Percentiles rank a stretch among this genome's conserved stretches.
Evolutionary conservation across 2,888 invertebrate species (phyloP).

Genomic region (Trissolcus japonicus): DNA sequence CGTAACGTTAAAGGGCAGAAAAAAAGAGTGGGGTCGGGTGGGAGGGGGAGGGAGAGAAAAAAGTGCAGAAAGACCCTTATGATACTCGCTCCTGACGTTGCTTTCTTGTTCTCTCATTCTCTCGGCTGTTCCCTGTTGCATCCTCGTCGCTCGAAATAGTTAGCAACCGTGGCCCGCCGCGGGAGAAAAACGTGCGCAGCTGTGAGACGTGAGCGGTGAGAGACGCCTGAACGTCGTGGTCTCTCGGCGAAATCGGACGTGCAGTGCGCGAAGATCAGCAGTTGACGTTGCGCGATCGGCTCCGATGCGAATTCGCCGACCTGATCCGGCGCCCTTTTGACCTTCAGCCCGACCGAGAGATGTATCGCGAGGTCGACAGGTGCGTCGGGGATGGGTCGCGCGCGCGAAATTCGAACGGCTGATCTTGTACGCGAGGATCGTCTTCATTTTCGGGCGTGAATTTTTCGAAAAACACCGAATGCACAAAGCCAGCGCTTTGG

Average conservation of each 20-base stretch:
- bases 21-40: too few relatives aligned
- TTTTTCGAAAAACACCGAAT: slow-evolving; percentile 7
- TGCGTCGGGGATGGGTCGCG: slow-evolving; percentile 21
- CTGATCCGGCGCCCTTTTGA: slow-evolving; percentile 17
- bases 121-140: slow-evolving; percentile 5
- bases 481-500: slow-evolving; percentile 32
- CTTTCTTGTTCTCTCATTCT: slow-evolving; percentile 42
- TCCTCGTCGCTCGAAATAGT: slow-evolving; percentile 41
- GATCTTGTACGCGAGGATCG: too few relatives aligned
- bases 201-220: slow-evolving; percentile 50
- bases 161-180: slow-evolving; percentile 40
- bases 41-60: background rate
- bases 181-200: slow-evolving; percentile 57
- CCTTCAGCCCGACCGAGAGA: slow-evolving; percentile 14
- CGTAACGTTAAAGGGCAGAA: too few relatives aligned
- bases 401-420: slow-evolving; percentile 23
- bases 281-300: background rate
- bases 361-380: slow-evolving; percentile 14
- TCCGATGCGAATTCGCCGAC: background rate
- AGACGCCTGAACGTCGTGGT: slow-evolving; percentile 36
- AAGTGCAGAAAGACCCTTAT: background rate
- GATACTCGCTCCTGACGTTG: slow-evolving; percentile 40
- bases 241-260: slow-evolving; percentile 22
- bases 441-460: too few relatives aligned
- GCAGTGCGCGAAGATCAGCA: slow-evolving; percentile 5